phyloP scores from a whole-genome alignment of 1,140 invertebrate species.

The Tetramorium alpestre region DNA sequence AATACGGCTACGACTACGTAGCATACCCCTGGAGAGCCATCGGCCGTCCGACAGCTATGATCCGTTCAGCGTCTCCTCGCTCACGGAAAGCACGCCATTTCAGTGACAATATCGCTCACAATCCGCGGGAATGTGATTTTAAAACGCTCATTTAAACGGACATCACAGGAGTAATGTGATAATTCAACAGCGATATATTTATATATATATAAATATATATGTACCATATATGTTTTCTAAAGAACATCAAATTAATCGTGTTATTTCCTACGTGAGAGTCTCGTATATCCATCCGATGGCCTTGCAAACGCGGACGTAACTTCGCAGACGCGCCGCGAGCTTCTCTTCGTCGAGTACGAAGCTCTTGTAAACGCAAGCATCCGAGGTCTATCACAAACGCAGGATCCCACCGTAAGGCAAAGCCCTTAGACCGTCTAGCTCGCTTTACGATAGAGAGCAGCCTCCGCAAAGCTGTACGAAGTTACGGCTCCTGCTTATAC shows the following conservation, averaged over 20 bases:
- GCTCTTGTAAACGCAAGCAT: conserved; percentile 21
- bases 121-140: background rate
- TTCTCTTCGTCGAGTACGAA: conserved; percentile 5
- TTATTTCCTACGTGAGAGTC: background rate
- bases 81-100: conserved; percentile 30
- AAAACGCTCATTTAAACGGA: background rate
- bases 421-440: conserved; percentile 24
- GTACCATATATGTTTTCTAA: background rate
- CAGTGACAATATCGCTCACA: conserved; percentile 19
- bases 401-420: conserved; percentile 11
- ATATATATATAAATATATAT: background rate
- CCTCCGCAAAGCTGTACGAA: conserved; percentile 39
- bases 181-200: background rate
- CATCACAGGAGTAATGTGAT: background rate
- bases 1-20: background rate
- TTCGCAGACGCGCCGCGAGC: background rate
- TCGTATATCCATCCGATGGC: background rate
- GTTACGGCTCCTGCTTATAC: conserved; percentile 2
- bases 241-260: background rate
- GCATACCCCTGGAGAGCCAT: conserved; percentile 34
- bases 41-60: conserved; percentile 35
- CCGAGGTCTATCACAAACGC: conserved; percentile 17
- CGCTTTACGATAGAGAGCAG: conserved; percentile 17
- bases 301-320: background rate
- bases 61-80: conserved; percentile 38